Evolutionary conservation across 2,888 invertebrate species (phyloP), one percentile per base, ranked within the genome.

Genomic region (Sabatieria punctata): DNA sequence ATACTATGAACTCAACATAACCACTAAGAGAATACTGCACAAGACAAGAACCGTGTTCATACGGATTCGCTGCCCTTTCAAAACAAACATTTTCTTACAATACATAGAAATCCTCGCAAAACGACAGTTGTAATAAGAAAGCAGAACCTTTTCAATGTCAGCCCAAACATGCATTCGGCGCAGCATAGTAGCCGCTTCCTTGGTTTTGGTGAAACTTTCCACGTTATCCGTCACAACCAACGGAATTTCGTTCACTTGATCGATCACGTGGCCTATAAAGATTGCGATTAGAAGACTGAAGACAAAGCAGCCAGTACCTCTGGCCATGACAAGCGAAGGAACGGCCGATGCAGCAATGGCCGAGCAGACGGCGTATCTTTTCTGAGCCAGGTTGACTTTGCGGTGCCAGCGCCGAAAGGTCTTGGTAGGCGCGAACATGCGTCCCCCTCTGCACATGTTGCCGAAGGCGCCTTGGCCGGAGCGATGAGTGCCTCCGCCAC

Each of bases 381-480:
- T 83, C 75, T 93, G 93, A 63, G 91, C 86, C 33, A 91, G 78
- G 64, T 95, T 97, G 54, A 97, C 80, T 65, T 82, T 83, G 50
- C 95, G 79, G 68, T 97, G 93, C 97, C 97, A 99, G 63, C 89
- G 73, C 56, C 97, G 78, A 85, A 85, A 97, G 22, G 83, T 83
- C 72, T 95, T 95, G 42, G 93, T 95, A 11, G 97, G 97, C 8
- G 95, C 95, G 71, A 97, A 97, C 95, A 97, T 95, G 59, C 93
- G 85, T 39, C 97, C 97, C 53, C 97, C 95, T 65, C 97, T 82
- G 71, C 97, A 97, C 97, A 97, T 97, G 78, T 97, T 97, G 53
- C 97, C 97, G 70, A 95, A 97, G 47, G 97, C 97, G 75, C 95
- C 97, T 76, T 99, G 97, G 48, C 97, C 97, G 25, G 95, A 95